These are phyloP conservation scores for Formica aserva DNA, from an alignment of 2,888 invertebrate species.

Conservation along the genomic window DNA sequence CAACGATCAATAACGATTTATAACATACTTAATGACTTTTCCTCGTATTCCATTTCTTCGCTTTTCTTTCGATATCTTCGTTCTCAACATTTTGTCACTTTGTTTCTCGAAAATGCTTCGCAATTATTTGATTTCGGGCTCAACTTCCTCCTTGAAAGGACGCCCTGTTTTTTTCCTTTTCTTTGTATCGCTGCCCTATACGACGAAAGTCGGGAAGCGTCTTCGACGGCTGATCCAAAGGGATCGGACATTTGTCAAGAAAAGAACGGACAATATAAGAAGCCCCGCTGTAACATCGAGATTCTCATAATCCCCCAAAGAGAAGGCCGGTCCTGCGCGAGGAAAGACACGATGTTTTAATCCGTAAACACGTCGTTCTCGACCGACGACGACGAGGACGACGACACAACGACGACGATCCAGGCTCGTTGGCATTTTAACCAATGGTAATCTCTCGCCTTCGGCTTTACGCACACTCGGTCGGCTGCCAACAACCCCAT, in stretches of 20 bases:
- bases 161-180: slow-evolving; percentile 14
- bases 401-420: slow-evolving; percentile 32
- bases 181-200: slow-evolving; percentile 36
- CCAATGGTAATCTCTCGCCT: slow-evolving; percentile 70
- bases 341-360: slow-evolving; percentile 77
- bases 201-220: slow-evolving; percentile 47
- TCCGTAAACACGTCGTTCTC: slow-evolving; percentile 80
- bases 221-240: slow-evolving; percentile 65
- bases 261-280: slow-evolving; percentile 64
- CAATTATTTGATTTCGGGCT: slow-evolving; percentile 29
- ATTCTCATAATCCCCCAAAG: slow-evolving; percentile 77
- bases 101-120: not conserved
- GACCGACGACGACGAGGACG: slow-evolving; percentile 37
- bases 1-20: no score
- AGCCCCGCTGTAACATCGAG: slow-evolving; percentile 70
- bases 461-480: slow-evolving; percentile 58
- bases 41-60: not conserved
- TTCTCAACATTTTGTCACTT: slow-evolving; percentile 29
- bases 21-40: no score
- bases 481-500: slow-evolving; percentile 35
- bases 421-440: slow-evolving; percentile 61
- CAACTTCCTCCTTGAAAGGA: slow-evolving; percentile 32
- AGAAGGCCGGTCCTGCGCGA: slow-evolving; percentile 67
- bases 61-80: not conserved
- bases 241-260: slow-evolving; percentile 73